These are phyloP conservation scores for Acrobasis consociella DNA, from an alignment of 2,888 invertebrate species.

Conservation along the genomic window DNA sequence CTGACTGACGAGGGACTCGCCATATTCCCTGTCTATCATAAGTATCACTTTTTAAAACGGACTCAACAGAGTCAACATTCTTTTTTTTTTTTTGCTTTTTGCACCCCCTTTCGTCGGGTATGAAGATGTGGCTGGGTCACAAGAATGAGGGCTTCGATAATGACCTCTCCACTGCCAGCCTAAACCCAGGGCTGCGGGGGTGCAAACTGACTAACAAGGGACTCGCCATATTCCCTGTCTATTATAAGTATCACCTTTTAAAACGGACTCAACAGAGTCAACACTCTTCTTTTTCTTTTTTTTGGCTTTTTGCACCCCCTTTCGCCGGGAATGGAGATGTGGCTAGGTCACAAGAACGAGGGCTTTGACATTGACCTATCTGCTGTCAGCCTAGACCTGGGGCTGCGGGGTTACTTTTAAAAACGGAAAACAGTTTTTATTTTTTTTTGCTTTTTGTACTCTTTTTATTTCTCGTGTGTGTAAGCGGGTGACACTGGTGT, in stretches of 20 bases:
- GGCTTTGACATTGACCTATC: constrained; percentile 42
- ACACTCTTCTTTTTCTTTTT: no score
- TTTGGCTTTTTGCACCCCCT: no score
- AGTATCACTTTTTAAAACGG: constrained; percentile 34
- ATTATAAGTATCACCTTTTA: constrained; percentile 43
- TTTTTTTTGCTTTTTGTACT: no score
- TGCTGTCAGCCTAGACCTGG: constrained; percentile 40
- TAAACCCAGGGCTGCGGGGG: constrained; percentile 44
- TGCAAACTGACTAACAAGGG: constrained; percentile 45
- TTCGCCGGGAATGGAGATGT: constrained; percentile 54
- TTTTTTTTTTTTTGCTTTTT: no score
- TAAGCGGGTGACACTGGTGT: no score
- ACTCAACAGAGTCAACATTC: no score
- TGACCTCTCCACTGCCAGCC: constrained; percentile 38
- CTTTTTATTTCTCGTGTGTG: no score
- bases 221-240: constrained; percentile 51
- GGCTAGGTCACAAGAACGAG: constrained; percentile 43
- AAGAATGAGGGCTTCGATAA: constrained; percentile 39
- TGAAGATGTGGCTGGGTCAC: constrained; percentile 55
- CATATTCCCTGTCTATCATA: constrained; percentile 53
- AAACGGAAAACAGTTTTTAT: no score
- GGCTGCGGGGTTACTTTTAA: constrained; percentile 47
- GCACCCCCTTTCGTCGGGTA: constrained; percentile 52
- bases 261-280: no score
- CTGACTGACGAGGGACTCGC: constrained; percentile 41